Percentiles rank a stretch among this genome's conserved stretches.
Evolutionary conservation across 23 tunicate species (phyloP).

Genomic region (Oikopleura dioica): DNA sequence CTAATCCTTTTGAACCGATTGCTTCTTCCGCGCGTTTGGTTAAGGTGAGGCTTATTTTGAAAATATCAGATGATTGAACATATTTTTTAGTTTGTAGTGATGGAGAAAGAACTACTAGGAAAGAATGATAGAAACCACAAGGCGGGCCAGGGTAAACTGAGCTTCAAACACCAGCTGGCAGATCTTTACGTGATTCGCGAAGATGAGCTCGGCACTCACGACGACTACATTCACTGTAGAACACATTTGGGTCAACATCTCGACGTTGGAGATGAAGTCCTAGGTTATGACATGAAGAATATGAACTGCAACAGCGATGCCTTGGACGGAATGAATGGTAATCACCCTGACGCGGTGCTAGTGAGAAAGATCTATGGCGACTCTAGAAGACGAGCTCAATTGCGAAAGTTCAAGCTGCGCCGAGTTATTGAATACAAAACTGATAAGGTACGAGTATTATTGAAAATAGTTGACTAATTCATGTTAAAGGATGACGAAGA

Average conservation of each 20-base stretch:
- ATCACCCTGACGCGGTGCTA: no score
- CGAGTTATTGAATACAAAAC: no score
- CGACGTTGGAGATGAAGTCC: conserved; percentile 41
- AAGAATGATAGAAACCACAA: not conserved
- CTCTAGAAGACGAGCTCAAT: no score
- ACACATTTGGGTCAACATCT: conserved; percentile 72
- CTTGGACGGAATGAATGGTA: no score
- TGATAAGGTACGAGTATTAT: no score
- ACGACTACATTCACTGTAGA: conserved; percentile 44
- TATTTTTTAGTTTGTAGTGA: not conserved
- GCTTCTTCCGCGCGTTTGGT: conserved; percentile 30
- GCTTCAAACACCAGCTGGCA: conserved; percentile 36
- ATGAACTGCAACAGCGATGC: no score
- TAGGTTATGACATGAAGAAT: no score
- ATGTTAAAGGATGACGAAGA: no score
- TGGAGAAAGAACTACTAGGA: not conserved
- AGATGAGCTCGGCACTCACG: conserved; percentile 51
- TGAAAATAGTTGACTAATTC: no score
- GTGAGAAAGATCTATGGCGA: no score
- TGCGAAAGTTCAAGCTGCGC: no score
- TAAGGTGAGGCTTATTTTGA: conserved; percentile 21
- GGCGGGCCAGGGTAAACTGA: not conserved
- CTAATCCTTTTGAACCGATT: conserved; percentile 29
- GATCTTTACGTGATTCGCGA: conserved; percentile 73
- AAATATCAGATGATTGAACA: not conserved